phyloP scores from a whole-genome alignment of 2,113 vertebrate genomes.

The Cercocebus atys region DNA sequence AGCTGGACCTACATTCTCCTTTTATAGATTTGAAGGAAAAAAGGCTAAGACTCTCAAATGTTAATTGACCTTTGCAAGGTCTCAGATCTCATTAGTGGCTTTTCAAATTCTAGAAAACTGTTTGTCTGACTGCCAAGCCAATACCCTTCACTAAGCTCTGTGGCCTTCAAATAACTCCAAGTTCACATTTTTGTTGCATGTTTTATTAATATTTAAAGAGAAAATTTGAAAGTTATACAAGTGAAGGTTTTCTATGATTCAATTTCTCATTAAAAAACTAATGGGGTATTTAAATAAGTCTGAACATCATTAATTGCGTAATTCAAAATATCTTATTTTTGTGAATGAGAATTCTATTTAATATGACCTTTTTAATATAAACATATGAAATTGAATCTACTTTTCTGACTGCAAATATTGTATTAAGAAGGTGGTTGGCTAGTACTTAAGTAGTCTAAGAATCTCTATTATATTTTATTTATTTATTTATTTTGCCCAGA shows the following conservation, averaged over 20 bases:
- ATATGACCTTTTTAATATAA: conserved; percentile 41
- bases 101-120: conserved; percentile 43
- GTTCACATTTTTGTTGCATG: neutral
- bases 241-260: conserved; percentile 24
- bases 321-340: neutral
- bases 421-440: neutral
- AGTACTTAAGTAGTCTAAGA: neutral
- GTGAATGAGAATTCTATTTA: neutral
- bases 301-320: conserved; percentile 38
- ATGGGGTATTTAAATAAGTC: conserved; percentile 6
- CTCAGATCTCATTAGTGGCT: conserved; percentile 50
- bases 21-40: neutral
- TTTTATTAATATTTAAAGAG: conserved; percentile 44
- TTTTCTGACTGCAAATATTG: conserved; percentile 18
- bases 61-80: conserved; percentile 65
- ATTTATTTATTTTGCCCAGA: neutral
- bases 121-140: conserved; percentile 24
- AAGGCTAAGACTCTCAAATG: conserved; percentile 36
- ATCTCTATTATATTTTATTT: neutral
- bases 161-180: conserved; percentile 23
- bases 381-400: neutral
- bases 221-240: conserved; percentile 3
- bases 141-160: conserved; percentile 26
- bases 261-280: conserved; percentile 24
- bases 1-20: neutral